These are phyloP conservation scores for Puntigrus tetrazona DNA, from an alignment of 2,113 vertebrate species.

Conservation along the genomic window DNA sequence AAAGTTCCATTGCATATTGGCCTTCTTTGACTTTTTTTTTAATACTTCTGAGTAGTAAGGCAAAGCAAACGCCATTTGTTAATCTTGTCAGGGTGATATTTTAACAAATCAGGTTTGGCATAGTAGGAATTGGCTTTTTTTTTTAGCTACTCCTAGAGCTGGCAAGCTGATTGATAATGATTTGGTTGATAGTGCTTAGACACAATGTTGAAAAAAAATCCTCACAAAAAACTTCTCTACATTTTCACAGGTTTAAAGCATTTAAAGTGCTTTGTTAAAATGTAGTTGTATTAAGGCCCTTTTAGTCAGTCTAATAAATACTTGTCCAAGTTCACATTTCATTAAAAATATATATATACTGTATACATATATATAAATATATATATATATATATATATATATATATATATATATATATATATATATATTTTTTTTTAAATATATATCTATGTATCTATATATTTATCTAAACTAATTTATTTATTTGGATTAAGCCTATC, in stretches of 20 bases:
- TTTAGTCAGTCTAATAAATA: too few species aligned
- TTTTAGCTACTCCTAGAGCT: conserved; percentile 5
- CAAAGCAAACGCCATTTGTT: conserved; percentile 30
- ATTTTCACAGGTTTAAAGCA: background rate
- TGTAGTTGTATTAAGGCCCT: too few species aligned
- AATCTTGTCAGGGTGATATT: conserved; percentile 52
- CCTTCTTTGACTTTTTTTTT: conserved; percentile 60
- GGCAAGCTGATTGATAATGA: conserved; percentile 30
- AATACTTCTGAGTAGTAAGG: background rate
- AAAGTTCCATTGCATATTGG: conserved; percentile 54
- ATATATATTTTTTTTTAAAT: too few species aligned
- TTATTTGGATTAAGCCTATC: too few species aligned
- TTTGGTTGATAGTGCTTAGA: background rate
- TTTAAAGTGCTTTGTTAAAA: background rate
- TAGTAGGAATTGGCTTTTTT: conserved; percentile 11
- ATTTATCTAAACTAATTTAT: too few species aligned
- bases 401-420: too few species aligned
- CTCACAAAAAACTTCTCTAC: background rate
- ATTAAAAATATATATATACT: too few species aligned
- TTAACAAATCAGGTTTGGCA: conserved; percentile 55
- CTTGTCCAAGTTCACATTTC: too few species aligned
- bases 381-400: too few species aligned
- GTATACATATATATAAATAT: background rate
- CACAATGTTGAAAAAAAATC: background rate
- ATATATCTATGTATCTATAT: too few species aligned